Base-by-base conservation (phyloP, 2,888 invertebrate species). In the Timema podura region DNA sequence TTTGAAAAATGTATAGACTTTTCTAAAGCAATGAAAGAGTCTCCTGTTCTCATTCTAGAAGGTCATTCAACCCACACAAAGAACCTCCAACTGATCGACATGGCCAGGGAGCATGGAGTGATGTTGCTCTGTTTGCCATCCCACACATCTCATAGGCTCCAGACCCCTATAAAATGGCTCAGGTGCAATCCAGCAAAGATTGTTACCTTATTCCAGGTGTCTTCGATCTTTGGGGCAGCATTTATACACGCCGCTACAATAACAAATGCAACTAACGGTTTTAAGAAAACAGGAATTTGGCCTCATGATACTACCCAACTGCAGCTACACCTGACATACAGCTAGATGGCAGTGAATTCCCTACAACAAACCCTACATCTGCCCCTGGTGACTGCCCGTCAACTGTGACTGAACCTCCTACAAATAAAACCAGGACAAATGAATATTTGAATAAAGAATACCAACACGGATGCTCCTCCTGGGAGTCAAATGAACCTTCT, bases 101-200 rank as follows among this genome's bases (percentile, higher is more conserved):
- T 59, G 59, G 16, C 59, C 59, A 59, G 59, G 59, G 59, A 59
- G 5, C 16, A 59, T 11, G 59, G 59, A 59, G 59, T 59, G 44
- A 59, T 59, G 6, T 59, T 59, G 59, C 59, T 59, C 11, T 59
- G 59, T 16, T 59, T 59, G 11, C 59, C 59, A 44, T 44, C 59
- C 11, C 15, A 59, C 59, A 59, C 59, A 8, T 59, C 16, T 6
- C 59, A 59, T 11, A 59, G 59, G 44, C 59, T 59, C 5, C 59
- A 59, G 59, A 16, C 59, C 11, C 5, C 44, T 5, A 5, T 16
- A 59, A 59, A 59, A 59, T 59, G 59, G 59, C 59, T 59, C 44
- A 5, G 6, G 6, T 59, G 59, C 15, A 59, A 59, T 59, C 59
- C 59, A 16, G 59, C 6, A 59, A 59, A 59, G 11, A 44, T 59